Evolutionary conservation across 1,140 invertebrate genomes (phyloP).

Genomic region (Octopus sinensis): DNA sequence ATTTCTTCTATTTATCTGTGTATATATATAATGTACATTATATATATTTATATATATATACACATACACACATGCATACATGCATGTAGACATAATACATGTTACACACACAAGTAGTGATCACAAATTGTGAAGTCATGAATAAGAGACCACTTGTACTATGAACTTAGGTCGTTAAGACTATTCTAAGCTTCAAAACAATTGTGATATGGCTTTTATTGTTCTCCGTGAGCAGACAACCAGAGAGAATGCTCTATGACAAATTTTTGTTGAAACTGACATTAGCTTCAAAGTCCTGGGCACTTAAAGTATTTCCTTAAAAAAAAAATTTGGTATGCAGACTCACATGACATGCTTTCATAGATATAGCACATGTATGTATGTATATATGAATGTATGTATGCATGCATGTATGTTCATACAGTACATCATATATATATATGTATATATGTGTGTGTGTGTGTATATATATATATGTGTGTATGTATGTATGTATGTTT

Average conservation of each 20-base stretch:
- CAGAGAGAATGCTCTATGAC: too few species aligned
- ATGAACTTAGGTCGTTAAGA: too few species aligned
- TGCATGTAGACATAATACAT: neutral
- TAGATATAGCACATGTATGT: neutral
- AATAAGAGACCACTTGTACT: too few species aligned
- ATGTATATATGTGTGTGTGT: neutral
- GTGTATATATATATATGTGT: neutral
- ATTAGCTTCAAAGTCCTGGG: too few species aligned
- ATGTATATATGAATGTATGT: neutral
- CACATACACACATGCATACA: neutral
- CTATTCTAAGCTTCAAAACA: too few species aligned
- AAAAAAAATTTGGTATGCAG: neutral
- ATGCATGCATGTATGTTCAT: neutral
- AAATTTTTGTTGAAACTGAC: too few species aligned
- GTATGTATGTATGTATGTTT: constrained; percentile 11
- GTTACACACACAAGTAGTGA: neutral
- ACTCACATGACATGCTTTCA: neutral
- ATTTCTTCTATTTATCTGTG: too few species aligned
- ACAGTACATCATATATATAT: neutral
- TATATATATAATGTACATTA: too few species aligned
- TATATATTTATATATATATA: neutral
- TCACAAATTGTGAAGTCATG: too few species aligned
- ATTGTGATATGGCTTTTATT: too few species aligned
- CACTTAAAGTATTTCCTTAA: too few species aligned
- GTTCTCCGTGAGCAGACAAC: too few species aligned